Conservation (phyloP, 2,113 vertebrate genomes). For the Semnornis frantzii region DNA sequence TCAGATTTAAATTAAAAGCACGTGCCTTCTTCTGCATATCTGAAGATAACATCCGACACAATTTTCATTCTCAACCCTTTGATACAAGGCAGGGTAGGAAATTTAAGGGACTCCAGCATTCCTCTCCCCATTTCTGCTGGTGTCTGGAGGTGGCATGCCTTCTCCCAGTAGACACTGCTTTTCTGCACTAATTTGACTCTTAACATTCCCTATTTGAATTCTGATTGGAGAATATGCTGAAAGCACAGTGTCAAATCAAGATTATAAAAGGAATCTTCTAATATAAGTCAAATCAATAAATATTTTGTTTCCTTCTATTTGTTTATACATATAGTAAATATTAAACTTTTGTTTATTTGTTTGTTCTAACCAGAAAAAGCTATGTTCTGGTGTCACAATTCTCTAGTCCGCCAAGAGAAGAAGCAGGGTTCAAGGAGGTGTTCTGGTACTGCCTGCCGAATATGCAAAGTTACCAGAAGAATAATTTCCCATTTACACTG, state of each 20-base stretch:
- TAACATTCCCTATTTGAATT: not conserved
- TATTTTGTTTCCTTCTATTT: not conserved
- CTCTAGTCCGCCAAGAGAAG: not conserved
- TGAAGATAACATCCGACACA: not conserved
- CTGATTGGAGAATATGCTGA: not conserved
- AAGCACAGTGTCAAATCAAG: not conserved
- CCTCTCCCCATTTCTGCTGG: not conserved
- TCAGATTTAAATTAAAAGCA: not conserved
- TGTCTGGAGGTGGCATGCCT: not conserved
- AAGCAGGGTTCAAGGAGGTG: not conserved
- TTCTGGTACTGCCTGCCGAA: not conserved
- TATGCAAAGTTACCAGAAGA: not conserved
- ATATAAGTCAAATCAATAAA: not conserved
- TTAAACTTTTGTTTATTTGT: not conserved
- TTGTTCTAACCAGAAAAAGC: not conserved
- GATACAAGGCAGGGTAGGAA: not conserved
- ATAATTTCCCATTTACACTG: not conserved
- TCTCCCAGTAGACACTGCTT: not conserved
- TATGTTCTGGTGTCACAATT: not conserved
- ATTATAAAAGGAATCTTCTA: not conserved
- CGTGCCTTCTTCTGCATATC: not conserved
- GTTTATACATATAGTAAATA: not conserved
- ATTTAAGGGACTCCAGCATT: not conserved
- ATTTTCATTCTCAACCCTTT: not conserved
- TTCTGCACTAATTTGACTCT: not conserved